Base-by-base conservation (phyloP, 35 echinoderm and acorn worm genomes). In the Antedon bifida region DNA sequence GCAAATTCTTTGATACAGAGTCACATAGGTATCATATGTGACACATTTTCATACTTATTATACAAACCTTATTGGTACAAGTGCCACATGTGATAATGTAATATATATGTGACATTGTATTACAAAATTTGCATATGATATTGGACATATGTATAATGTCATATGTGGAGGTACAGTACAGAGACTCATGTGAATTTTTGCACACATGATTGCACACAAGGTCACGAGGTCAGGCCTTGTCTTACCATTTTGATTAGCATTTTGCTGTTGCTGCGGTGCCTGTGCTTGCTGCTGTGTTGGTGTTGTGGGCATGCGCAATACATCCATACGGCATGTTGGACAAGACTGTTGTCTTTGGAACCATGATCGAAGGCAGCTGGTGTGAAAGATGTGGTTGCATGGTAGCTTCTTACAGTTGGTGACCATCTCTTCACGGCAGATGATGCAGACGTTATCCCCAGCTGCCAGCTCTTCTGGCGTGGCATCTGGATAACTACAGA, bases 321-420 rank as follows among this genome's bases (percentile, higher is more conserved):
- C 90, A 84, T 99, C 95, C 95, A 99, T 99, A 30, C 95, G 85
- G 80, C 90, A 92, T 17, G 90, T 92, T 31, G 95, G 95, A 35
- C 95, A 99, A 8, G 95, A 93, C 86, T 99, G 95, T 77, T 99
- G 95, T 30, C 95, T 84, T 75, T 99, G 95, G 73, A 99, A 99
- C 95, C 95, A 99, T 12, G 95, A 99, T 14, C 95, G 77, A 23
- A 99, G 84, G 77, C 95, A 99, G 75, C 87, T 89, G 17, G 89
- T 99, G 82, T 99, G 95, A 81, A 99, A 99, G 82, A 99, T 99
- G 82, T 99, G 95, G 39, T 88, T 90, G 74, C 95, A 99, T 9
- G 95, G 95, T 26, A 99, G 91, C 78, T 99, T 99, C 88, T 99
- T 99, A 39, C 95, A 99, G 56, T 80, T 88, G 33, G 93, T 89